A percentile compares a stretch with the other conserved stretches of the same genome.
Conservation (phyloP, 2,888 invertebrate genomes). For the Chrysotoxum bicinctum region DNA sequence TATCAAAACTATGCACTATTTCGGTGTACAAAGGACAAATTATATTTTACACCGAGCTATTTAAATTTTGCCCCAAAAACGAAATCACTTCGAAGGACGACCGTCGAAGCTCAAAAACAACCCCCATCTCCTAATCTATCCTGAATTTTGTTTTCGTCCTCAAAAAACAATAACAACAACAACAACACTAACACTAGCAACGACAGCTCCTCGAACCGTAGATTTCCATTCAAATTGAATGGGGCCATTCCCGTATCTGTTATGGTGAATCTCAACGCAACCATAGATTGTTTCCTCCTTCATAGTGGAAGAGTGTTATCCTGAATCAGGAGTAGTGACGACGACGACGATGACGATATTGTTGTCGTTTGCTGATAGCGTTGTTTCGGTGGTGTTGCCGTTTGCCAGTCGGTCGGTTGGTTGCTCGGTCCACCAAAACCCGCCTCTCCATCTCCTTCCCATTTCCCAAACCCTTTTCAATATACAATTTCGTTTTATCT, state of each 20-base stretch:
- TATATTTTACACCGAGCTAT: conserved; percentile 69
- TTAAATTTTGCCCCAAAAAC: conserved; percentile 68
- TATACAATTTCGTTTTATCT: conserved; percentile 73
- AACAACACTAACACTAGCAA: not conserved
- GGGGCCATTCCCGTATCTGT: conserved; percentile 69
- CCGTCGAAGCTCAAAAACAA: not conserved
- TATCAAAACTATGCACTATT: conserved; percentile 64
- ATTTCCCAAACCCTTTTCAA: conserved; percentile 58
- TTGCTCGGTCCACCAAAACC: not conserved
- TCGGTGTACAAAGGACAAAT: conserved; percentile 65
- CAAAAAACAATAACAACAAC: not conserved
- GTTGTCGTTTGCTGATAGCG: conserved; percentile 25
- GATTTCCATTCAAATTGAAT: conserved; percentile 73
- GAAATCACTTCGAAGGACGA: conserved; percentile 55
- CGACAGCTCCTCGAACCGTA: conserved; percentile 56
- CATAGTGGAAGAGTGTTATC: conserved; percentile 40
- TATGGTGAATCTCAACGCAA: conserved; percentile 72
- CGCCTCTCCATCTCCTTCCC: not conserved
- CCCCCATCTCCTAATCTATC: not conserved
- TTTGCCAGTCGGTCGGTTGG: conserved; percentile 17
- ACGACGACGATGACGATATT: conserved; percentile 30
- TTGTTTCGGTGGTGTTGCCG: conserved; percentile 31
- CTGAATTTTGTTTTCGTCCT: conserved; percentile 16
- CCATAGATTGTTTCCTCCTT: conserved; percentile 67
- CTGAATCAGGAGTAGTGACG: conserved; percentile 34